Evolutionary conservation across 2,113 vertebrate genomes (phyloP), one percentile per base, ranked within the genome.

Genomic region (Prionailurus viverrinus): DNA sequence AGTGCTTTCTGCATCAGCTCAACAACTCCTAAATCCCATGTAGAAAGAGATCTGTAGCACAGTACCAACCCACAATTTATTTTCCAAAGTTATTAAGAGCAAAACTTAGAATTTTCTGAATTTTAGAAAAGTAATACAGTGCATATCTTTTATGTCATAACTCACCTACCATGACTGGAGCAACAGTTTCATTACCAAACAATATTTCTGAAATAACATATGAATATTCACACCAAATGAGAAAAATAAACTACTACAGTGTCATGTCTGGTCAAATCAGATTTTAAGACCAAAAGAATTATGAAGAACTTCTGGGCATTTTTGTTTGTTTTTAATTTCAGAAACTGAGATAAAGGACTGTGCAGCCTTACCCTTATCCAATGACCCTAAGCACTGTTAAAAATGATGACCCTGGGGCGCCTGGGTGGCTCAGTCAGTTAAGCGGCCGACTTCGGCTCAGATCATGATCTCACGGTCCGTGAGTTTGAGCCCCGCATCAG

Each of bases 131-230:
- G 48, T 74, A 85, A 93, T 63, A n/a, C 7, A 95, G 29, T n/a
- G 63, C 11, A 61, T 36, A 74, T 45, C 53, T 48, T 76, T 14
- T 21, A 78, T 14, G 16, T 69, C 18, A 14, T 89, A 80, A 95
- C 15, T 80, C 27, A 21, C 58, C 83, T 78, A 89, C 48, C 63
- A 19, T 55, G 51, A 58, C 78, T 85, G 19, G 25, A 48, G 31
- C 11, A 92, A 45, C 48, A 94, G 48, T 21, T 55, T 48, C 36
- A 80, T 91, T 94, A 89, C 78, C 15, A 33, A 95, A 82, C n/a
- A 84, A 29, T 89, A 76, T 55, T 94, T 97, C 80, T 86, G 16
- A 41, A 96, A 45, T 45, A 97, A 48, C 51, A 93, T 48, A 85
- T 27, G 1, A 90, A 92, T 45, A 94, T 12, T 88, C 15, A 92